phyloP scores from a whole-genome alignment of 2,113 vertebrate species.

The Cololabis saira region DNA sequence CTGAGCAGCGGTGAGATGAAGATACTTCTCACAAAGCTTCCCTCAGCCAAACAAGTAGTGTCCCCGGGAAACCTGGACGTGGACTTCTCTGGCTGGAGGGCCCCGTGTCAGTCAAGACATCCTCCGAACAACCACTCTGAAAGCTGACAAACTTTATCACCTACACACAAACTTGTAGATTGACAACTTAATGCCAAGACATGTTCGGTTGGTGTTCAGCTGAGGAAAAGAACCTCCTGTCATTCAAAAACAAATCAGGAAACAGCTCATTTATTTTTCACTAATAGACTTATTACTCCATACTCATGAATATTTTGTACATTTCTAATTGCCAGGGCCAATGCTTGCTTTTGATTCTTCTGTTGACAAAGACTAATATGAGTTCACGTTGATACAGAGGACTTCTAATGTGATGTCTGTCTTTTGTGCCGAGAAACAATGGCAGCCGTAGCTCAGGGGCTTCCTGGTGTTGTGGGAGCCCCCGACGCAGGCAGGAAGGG shows the following conservation, averaged over 20 bases:
- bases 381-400: slow-evolving; percentile 72
- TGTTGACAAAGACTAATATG: slow-evolving; percentile 76
- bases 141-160: slow-evolving; percentile 69
- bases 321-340: slow-evolving; percentile 61
- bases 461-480: slow-evolving; percentile 61
- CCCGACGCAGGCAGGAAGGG: slow-evolving; percentile 62
- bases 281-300: slow-evolving; percentile 46
- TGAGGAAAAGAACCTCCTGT: background rate
- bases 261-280: slow-evolving; percentile 40
- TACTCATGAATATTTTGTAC: slow-evolving; percentile 61
- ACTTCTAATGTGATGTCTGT: slow-evolving; percentile 74
- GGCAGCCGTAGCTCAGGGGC: slow-evolving; percentile 70
- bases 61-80: slow-evolving; percentile 69
- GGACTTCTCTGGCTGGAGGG: slow-evolving; percentile 70
- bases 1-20: slow-evolving; percentile 71
- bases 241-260: slow-evolving; percentile 55
- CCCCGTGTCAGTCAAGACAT: slow-evolving; percentile 76
- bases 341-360: slow-evolving; percentile 65
- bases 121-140: slow-evolving; percentile 70
- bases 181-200: slow-evolving; percentile 72
- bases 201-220: slow-evolving; percentile 18
- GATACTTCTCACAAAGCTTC: slow-evolving; percentile 77
- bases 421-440: slow-evolving; percentile 81
- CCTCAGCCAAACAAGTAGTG: slow-evolving; percentile 75
- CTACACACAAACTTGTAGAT: slow-evolving; percentile 65